These are phyloP conservation scores for Montipora foliosa DNA, from an alignment of 64 coral and sea anemone species.

Conservation along the genomic window DNA sequence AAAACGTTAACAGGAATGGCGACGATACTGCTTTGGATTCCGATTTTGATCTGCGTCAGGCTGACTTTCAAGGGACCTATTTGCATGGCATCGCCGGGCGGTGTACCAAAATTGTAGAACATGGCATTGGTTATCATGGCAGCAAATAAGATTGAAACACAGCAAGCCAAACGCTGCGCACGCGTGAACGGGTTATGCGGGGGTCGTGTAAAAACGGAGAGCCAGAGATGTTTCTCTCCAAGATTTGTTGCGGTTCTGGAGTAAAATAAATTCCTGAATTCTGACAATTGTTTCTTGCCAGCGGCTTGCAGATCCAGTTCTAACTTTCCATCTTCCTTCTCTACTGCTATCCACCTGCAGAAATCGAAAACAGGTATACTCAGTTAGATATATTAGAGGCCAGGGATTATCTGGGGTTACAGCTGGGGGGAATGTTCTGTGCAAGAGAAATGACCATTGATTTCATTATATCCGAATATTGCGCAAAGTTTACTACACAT, in stretches of 20 bases:
- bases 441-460: no score
- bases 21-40: conserved; percentile 73
- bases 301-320: conserved; percentile 57
- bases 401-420: no score
- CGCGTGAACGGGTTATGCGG: conserved; percentile 72
- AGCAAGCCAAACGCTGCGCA: conserved; percentile 60
- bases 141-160: conserved; percentile 63
- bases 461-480: no score
- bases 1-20: conserved; percentile 75
- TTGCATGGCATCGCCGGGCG: conserved; percentile 52
- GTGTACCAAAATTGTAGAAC: conserved; percentile 76
- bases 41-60: conserved; percentile 74
- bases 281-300: conserved; percentile 65
- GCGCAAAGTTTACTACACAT: no score
- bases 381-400: no score
- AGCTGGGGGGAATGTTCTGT: no score
- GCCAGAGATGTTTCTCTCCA: conserved; percentile 71
- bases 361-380: neutral
- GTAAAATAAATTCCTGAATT: conserved; percentile 72
- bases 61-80: conserved; percentile 67
- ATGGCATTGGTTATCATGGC: conserved; percentile 82
- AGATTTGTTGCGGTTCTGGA: conserved; percentile 56
- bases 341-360: conserved; percentile 63
- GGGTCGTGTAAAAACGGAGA: conserved; percentile 64
- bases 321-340: conserved; percentile 66